Evolutionary conservation across 2,113 vertebrate species (phyloP).

Genomic region (Tinamus guttatus): DNA sequence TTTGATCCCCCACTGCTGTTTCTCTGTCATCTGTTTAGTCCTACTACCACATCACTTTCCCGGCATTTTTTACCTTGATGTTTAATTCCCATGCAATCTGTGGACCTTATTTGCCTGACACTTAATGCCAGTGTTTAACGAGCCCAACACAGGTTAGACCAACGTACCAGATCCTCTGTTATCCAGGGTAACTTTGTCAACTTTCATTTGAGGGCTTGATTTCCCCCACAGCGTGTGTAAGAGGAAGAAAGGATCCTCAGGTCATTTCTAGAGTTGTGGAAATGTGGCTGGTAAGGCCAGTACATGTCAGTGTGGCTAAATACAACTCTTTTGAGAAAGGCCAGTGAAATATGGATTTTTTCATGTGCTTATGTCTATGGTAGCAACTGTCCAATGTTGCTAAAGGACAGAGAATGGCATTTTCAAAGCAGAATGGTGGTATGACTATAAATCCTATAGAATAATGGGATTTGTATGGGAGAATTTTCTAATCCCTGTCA

Average conservation of each 20-base stretch:
- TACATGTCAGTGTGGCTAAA: accelerated
- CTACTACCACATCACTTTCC: background rate
- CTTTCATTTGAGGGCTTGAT: background rate
- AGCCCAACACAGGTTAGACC: background rate
- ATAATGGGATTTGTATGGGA: constrained; percentile 27
- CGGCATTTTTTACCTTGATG: background rate
- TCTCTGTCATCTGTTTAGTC: background rate
- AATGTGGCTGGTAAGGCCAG: background rate
- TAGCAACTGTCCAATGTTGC: background rate
- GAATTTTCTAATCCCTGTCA: constrained; percentile 31
- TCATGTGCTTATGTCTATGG: background rate
- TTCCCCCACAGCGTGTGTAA: accelerated
- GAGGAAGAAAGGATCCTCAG: background rate
- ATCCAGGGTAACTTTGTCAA: background rate
- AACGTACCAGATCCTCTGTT: background rate
- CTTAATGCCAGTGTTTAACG: background rate
- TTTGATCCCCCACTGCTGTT: background rate
- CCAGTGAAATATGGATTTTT: background rate
- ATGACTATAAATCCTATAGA: background rate
- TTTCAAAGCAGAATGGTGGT: constrained; percentile 27
- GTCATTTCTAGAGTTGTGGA: background rate
- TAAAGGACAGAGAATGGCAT: background rate
- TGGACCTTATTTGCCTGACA: background rate
- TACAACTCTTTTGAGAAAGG: background rate
- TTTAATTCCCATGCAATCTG: background rate